A percentile compares a stretch with the other conserved stretches of the same genome.
Conservation (phyloP, 1,140 invertebrate species). For the Diorhabda elongata region DNA sequence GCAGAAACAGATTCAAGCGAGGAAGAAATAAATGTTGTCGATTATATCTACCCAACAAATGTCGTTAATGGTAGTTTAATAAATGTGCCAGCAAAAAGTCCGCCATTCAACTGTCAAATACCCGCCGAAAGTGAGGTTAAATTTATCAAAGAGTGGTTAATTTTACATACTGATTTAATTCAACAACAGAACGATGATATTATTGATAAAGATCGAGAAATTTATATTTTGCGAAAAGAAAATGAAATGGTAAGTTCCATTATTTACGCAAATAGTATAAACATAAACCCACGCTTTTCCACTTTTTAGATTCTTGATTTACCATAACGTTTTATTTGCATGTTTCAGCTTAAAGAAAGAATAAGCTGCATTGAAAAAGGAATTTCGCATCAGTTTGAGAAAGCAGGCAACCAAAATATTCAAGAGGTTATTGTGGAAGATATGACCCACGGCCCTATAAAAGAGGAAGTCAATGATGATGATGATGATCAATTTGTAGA, state of each 20-base stretch:
- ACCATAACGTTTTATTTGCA: background rate
- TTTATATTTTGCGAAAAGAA: slow-evolving; percentile 58
- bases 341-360: slow-evolving; percentile 54
- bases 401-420: slow-evolving; percentile 18
- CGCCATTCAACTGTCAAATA: slow-evolving; percentile 47
- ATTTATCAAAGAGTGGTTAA: slow-evolving; percentile 61
- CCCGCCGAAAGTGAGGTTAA: slow-evolving; percentile 56
- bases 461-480: slow-evolving; percentile 39
- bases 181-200: slow-evolving; percentile 70
- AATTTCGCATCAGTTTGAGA: slow-evolving; percentile 47
- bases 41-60: slow-evolving; percentile 44
- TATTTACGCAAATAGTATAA: too few species aligned
- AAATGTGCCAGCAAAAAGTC: slow-evolving; percentile 19
- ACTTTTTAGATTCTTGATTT: background rate
- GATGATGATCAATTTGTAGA: slow-evolving; percentile 30
- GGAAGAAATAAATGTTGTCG: slow-evolving; percentile 34
- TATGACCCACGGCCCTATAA: slow-evolving; percentile 40
- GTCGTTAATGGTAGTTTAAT: slow-evolving; percentile 25
- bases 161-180: slow-evolving; percentile 69
- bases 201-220: slow-evolving; percentile 61
- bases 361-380: slow-evolving; percentile 55
- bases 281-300: too few species aligned
- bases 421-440: slow-evolving; percentile 24
- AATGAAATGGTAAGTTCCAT: slow-evolving; percentile 57
- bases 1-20: slow-evolving; percentile 26